phyloP scores from a whole-genome alignment of 2,113 vertebrate genomes.

The Sapajus apella region DNA sequence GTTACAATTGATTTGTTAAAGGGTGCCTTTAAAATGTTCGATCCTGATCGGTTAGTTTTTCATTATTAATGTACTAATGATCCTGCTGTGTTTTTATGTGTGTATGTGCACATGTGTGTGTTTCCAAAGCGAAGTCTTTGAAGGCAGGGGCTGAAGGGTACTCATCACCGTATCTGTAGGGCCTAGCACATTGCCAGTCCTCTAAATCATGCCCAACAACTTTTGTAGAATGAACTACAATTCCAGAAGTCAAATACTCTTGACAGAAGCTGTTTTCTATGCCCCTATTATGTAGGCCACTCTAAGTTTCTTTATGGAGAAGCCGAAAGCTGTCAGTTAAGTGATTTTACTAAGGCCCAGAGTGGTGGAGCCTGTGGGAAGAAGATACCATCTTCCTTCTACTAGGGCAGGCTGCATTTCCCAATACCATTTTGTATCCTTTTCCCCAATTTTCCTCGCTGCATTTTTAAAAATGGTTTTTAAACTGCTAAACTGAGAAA shows the following conservation, averaged over 20 bases:
- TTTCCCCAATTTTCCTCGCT: background rate
- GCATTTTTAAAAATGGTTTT: background rate
- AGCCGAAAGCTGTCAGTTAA: background rate
- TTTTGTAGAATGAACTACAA: background rate
- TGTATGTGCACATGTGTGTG: background rate
- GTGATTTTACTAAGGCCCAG: background rate
- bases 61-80: background rate
- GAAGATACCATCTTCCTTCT: background rate
- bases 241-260: background rate
- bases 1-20: background rate
- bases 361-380: too few species aligned
- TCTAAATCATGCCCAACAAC: background rate
- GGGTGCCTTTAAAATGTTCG: background rate
- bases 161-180: background rate
- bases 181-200: background rate
- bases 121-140: background rate
- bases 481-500: background rate
- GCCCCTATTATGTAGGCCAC: background rate
- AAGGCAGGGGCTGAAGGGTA: background rate
- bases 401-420: background rate
- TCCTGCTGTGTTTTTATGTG: background rate
- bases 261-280: background rate
- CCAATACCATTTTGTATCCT: background rate
- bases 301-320: background rate
- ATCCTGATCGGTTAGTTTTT: background rate